Evolutionary conservation across 2,888 invertebrate species (phyloP).

Genomic region (Cyaniris semiargus): DNA sequence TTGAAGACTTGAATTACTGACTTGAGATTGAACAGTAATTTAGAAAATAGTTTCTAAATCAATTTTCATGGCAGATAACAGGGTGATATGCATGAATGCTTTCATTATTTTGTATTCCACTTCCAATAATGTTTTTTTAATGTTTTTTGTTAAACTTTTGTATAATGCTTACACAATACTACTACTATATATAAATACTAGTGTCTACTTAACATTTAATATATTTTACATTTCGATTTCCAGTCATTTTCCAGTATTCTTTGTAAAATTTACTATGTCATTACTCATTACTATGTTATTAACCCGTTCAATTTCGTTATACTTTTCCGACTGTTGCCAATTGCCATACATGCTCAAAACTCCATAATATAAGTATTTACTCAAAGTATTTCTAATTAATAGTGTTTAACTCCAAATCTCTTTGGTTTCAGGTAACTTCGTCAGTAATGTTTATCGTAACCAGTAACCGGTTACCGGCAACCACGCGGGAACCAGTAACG

Average conservation of each 20-base stretch:
- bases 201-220: too few species aligned
- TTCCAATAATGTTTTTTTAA: constrained; percentile 7
- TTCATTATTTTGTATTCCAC: constrained; percentile 16
- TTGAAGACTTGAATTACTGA: too few species aligned
- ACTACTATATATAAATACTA: too few species aligned
- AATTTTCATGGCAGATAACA: constrained; percentile 8
- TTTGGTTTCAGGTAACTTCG: not conserved
- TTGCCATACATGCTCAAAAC: not conserved
- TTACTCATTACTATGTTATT: too few species aligned
- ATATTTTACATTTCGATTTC: too few species aligned
- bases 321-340: not conserved
- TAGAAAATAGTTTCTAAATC: constrained; percentile 20
- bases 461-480: constrained; percentile 6
- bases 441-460: constrained; percentile 5
- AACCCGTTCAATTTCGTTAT: not conserved
- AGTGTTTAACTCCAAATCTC: not conserved
- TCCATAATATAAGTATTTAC: too few species aligned
- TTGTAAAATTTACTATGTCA: too few species aligned
- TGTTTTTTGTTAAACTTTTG: too few species aligned
- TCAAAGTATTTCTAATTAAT: too few species aligned
- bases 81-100: constrained; percentile 16
- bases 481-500: not conserved
- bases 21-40: not conserved
- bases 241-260: too few species aligned
- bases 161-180: not conserved